Evolutionary conservation across 2,797 vertebrate species (phyloP).

Genomic region (Tangara arthus): DNA sequence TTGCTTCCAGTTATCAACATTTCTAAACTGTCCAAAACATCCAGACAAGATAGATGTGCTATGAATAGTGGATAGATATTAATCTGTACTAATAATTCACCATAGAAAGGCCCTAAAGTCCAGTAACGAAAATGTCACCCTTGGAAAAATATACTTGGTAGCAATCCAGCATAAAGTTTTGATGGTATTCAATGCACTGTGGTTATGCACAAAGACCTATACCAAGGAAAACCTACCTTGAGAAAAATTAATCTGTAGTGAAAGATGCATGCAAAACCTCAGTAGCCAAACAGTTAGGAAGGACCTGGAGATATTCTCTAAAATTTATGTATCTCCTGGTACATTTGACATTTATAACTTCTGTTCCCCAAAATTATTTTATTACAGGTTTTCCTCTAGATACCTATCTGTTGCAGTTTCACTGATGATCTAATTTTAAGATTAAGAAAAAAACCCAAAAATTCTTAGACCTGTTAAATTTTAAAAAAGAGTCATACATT

Average conservation of each 20-base stretch:
- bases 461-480: background rate
- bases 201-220: background rate
- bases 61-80: background rate
- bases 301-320: background rate
- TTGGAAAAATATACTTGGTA: background rate
- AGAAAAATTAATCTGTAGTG: background rate
- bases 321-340: background rate
- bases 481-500: background rate
- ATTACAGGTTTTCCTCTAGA: background rate
- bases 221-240: background rate
- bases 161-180: background rate
- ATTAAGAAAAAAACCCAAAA: background rate
- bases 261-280: background rate
- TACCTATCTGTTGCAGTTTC: background rate
- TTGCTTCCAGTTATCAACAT: constrained; percentile 2
- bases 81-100: background rate
- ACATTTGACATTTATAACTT: background rate
- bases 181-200: background rate
- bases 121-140: background rate
- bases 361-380: background rate
- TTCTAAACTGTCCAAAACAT: constrained; percentile 1
- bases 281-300: background rate
- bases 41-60: constrained; percentile 19
- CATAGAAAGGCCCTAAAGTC: background rate
- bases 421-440: background rate